Evolutionary conservation across 2,797 vertebrate genomes (phyloP), one percentile per base, ranked within the genome.

Genomic region (Synaphobranchus kaupii): DNA sequence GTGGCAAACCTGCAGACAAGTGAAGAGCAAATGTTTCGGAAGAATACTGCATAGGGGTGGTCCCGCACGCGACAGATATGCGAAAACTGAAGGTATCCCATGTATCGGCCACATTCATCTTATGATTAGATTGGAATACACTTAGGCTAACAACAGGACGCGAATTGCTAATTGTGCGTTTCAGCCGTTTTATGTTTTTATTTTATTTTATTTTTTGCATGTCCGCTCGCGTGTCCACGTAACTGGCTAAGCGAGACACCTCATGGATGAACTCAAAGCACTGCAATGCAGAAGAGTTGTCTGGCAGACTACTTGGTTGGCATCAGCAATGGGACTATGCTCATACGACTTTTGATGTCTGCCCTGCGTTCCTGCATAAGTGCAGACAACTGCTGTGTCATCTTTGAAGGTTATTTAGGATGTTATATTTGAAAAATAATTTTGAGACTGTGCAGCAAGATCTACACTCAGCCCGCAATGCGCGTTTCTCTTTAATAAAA

Each of bases 211-310:
- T 17, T 85, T 73, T 28, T 71, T 85, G 28, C 31, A 76, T 85
- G 34, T 76, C n/a, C 20, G 13, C 73, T 76, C 12, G 73, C 73
- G 73, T 73, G 28, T 76, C 25, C 73, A 39, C 34, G 44, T 13
- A 39, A 44, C 73, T 15, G 73, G 34, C 34, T 76, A 44, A 86
- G 58, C 13, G 58, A 87, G 9, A 63, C 34, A 83, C 47, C 80
- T 87, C 86, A 15, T 81, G 58, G 80, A 83, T 17, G 47, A 60
- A 87, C 56, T 83, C 58, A 52, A 52, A 66, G 86, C 80, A 83
- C 86, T 83, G 86, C 86, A 87, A 87, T 87, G 86, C 86, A 87
- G 86, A 87, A 87, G 80, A 87, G 86, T 87, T 87, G 22, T 82
- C 78, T 44, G 28, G 76, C 86, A 78, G 85, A 58, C 31, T 78